Evolutionary conservation across 2,797 vertebrate species (phyloP), one percentile per base, ranked within the genome.

Genomic region (Phrynocephalus vlangalii): DNA sequence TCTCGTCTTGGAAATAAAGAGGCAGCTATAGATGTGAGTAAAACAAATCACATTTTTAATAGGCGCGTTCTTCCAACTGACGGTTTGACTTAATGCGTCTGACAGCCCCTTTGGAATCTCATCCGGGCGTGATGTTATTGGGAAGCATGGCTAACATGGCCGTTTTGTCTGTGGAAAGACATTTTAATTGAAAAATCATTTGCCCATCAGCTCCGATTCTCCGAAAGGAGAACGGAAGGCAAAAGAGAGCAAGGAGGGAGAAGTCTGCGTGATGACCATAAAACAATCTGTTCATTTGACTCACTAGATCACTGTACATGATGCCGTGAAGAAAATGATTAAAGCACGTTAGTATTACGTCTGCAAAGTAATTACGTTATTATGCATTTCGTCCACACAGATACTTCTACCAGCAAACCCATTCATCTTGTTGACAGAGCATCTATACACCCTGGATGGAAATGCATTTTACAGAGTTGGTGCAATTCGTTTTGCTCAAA

Each of bases 141-240:
- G 89, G 91, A 96, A 92, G 91, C 85, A 90, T 96, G 95, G 94
- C 86, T 94, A 96, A 94, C 89, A 79, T 92, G 95, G 90, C 86
- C 75, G 89, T 94, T 96, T 94, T 92, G 89, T 94, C 94, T 86
- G 63, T 79, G 92, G 94, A 95, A 95, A 95, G 93, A 95, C 93
- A 91, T 94, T 97, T 97, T 97, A 97, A 97, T 96, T 97, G 95
- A 96, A 97, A 97, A 97, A 96, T 96, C 94, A 95, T 96, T 97
- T 97, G 93, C 95, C 95, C 96, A 96, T 96, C 95, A 95, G 93
- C 95, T 96, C 93, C 93, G 91, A 94, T 95, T 95, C 94, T 93
- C 94, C 92, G 93, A 94, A 96, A 56, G 38, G 33, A 11, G 66
- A 66, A 84, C 8, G 33, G 63, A 30, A 38, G 16, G 63, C n/a